phyloP scores from a whole-genome alignment of 2,888 invertebrate species.

The Pammene fasciana region DNA sequence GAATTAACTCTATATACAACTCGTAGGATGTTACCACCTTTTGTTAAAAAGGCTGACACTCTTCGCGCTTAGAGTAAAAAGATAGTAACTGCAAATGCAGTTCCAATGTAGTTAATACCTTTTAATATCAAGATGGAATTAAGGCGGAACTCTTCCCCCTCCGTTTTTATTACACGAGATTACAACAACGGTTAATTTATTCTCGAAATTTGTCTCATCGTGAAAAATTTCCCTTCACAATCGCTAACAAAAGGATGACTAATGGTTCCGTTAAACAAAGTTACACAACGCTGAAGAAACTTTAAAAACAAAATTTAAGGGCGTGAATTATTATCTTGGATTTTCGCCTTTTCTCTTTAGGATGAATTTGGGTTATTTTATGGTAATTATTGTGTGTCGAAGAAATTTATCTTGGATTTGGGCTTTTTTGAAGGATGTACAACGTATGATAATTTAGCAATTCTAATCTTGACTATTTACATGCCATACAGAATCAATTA shows the following conservation, averaged over 20 bases:
- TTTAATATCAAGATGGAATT: conserved; percentile 38
- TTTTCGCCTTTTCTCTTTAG: conserved; percentile 52
- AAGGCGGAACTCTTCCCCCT: conserved; percentile 49
- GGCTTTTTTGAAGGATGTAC: background rate
- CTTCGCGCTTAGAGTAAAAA: conserved; percentile 39
- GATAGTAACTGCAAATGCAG: background rate
- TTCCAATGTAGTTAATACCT: background rate
- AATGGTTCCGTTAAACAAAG: conserved; percentile 79
- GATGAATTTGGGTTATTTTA: conserved; percentile 24
- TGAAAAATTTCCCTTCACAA: conserved; percentile 78
- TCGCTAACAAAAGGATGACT: conserved; percentile 81
- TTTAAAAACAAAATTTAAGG: conserved; percentile 71
- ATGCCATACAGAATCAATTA: no score
- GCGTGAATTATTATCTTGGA: conserved; percentile 75
- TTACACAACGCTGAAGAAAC: conserved; percentile 71
- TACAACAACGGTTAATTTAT: conserved; percentile 80
- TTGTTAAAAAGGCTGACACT: conserved; percentile 16
- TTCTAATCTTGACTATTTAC: background rate
- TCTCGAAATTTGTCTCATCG: conserved; percentile 81
- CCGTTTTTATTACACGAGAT: conserved; percentile 74
- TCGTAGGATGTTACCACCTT: background rate
- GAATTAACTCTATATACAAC: background rate
- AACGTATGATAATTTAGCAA: background rate
- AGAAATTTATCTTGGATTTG: conserved; percentile 6
- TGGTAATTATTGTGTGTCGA: conserved; percentile 29